A percentile compares a stretch with the other conserved stretches of the same genome.
phyloP scores from a whole-genome alignment of 2,888 invertebrate genomes.

The Plebejus anna region DNA sequence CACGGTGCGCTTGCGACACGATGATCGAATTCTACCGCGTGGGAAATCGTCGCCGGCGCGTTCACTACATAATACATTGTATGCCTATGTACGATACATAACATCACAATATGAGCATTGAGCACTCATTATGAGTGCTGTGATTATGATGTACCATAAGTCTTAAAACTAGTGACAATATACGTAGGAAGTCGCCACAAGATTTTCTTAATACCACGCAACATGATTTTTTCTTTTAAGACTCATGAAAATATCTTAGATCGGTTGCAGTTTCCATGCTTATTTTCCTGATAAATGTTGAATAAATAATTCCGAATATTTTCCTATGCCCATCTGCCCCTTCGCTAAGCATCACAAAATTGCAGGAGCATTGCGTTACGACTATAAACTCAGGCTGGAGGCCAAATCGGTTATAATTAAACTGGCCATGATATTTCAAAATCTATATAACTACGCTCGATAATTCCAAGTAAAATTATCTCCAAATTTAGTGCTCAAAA shows the following conservation, averaged over 20 bases:
- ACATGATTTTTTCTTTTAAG: too few species aligned
- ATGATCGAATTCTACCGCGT: slow-evolving; percentile 29
- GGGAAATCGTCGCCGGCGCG: slow-evolving; percentile 38
- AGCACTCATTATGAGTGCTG: neutral
- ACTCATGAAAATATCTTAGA: too few species aligned
- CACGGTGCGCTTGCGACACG: neutral
- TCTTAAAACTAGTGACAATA: neutral
- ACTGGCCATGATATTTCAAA: slow-evolving; percentile 13
- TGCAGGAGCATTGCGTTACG: neutral
- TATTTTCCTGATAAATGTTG: too few species aligned
- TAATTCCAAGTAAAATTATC: neutral
- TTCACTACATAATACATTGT: slow-evolving; percentile 2
- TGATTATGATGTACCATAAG: neutral
- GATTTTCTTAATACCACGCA: neutral
- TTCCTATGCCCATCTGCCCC: neutral
- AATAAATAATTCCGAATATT: neutral
- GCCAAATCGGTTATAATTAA: slow-evolving; percentile 2
- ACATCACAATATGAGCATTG: neutral
- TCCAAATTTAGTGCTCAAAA: neutral
- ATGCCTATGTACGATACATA: neutral
- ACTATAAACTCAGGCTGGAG: neutral
- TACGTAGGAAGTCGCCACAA: neutral
- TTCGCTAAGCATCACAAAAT: neutral
- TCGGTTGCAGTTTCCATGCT: too few species aligned
- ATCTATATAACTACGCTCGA: neutral